Conservation (phyloP, 2,888 invertebrate species). For the Acleris sparsana region DNA sequence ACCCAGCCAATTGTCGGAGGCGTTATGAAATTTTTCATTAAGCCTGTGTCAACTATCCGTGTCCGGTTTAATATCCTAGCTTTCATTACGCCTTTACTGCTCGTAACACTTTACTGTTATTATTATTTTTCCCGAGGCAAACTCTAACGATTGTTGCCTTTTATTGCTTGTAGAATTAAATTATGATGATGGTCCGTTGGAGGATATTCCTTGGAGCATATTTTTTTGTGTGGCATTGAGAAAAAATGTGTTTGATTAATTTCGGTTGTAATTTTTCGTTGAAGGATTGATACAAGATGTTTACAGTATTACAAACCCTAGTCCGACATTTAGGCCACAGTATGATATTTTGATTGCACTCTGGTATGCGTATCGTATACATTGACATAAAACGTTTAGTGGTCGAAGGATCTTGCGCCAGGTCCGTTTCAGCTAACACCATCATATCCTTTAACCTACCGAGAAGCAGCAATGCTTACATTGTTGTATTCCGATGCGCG, state of each 20-base stretch:
- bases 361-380: no score
- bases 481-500: no score
- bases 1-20: conserved; percentile 28
- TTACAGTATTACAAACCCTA: no score
- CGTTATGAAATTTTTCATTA: conserved; percentile 73
- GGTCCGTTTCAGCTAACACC: no score
- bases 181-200: conserved; percentile 17
- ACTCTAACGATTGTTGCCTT: conserved; percentile 17
- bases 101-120: conserved; percentile 61
- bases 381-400: no score
- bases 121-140: conserved; percentile 40
- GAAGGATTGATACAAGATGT: no score
- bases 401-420: no score
- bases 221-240: background rate
- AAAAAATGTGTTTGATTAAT: background rate
- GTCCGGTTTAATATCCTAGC: conserved; percentile 55
- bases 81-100: conserved; percentile 63
- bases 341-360: no score
- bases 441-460: no score
- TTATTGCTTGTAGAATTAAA: conserved; percentile 23
- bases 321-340: no score
- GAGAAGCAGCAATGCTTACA: no score
- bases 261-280: background rate
- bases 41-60: conserved; percentile 60
- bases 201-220: background rate